Evolutionary conservation across 2,888 invertebrate species (phyloP).

Genomic region (Zaprionus bogoriensis): DNA sequence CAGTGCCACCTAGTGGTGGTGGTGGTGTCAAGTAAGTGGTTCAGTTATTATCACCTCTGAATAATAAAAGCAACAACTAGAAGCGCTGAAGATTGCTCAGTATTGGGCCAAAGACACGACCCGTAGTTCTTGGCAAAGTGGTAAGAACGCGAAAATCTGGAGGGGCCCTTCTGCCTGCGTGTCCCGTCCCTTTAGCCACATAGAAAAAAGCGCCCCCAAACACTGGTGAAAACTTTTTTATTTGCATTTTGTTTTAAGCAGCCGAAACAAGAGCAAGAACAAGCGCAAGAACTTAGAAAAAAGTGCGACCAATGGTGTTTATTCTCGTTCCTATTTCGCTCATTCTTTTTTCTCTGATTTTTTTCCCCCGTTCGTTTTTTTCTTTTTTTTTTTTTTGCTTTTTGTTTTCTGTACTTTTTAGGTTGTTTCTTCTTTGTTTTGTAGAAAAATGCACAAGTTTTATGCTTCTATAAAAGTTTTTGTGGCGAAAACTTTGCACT

Average conservation of each 20-base stretch:
- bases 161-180: background rate
- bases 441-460: slow-evolving; percentile 74
- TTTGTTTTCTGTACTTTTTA: slow-evolving; percentile 11
- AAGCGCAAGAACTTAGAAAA: slow-evolving; percentile 15
- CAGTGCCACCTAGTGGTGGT: no score
- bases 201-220: slow-evolving; percentile 36
- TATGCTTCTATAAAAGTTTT: slow-evolving; percentile 72
- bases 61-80: no score
- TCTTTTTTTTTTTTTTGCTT: slow-evolving; percentile 20
- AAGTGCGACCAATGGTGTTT: slow-evolving; percentile 58
- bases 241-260: slow-evolving; percentile 75
- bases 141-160: no score
- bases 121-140: no score
- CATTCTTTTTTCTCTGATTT: background rate
- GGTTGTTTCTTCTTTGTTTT: slow-evolving; percentile 68
- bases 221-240: slow-evolving; percentile 64
- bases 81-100: no score
- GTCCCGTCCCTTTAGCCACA: slow-evolving; percentile 18
- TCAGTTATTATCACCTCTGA: no score
- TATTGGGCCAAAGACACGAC: no score
- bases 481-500: slow-evolving; percentile 73
- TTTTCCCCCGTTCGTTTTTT: slow-evolving; percentile 22
- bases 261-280: slow-evolving; percentile 17
- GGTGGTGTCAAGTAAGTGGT: no score
- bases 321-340: slow-evolving; percentile 32